Evolutionary conservation across 2,797 vertebrate genomes (phyloP).

Genomic region (Falco cherrug): DNA sequence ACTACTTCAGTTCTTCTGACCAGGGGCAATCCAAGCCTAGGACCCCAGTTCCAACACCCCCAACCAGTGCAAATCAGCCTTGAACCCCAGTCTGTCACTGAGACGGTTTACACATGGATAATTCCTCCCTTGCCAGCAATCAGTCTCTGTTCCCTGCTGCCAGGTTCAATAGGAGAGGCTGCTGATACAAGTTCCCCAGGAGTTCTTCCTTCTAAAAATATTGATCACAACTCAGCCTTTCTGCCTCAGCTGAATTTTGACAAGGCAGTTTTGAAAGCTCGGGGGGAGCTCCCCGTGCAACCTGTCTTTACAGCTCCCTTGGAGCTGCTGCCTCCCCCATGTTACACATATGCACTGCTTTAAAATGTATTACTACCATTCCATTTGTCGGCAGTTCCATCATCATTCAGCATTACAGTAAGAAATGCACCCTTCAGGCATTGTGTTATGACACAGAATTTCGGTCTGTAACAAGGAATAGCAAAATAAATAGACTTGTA

Average conservation of each 20-base stretch:
- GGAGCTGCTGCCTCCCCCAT: not conserved
- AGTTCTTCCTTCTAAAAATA: not conserved
- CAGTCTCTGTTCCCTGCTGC: not conserved
- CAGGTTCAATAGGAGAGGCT: not conserved
- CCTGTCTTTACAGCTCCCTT: not conserved
- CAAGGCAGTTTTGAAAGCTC: not conserved
- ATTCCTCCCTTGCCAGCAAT: not conserved
- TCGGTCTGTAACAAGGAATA: not conserved
- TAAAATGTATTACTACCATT: not conserved
- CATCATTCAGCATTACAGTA: not conserved
- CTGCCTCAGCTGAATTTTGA: not conserved
- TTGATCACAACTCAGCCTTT: not conserved
- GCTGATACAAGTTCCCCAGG: not conserved
- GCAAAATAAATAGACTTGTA: not conserved
- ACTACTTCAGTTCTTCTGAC: not conserved
- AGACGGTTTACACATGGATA: not conserved
- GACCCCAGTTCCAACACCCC: not conserved
- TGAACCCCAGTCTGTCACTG: not conserved
- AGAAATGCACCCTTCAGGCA: not conserved
- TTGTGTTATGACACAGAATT: not conserved
- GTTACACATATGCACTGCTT: not conserved
- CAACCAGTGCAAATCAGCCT: not conserved
- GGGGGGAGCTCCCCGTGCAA: not conserved
- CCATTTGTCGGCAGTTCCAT: not conserved
- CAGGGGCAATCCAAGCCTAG: not conserved